Evolutionary conservation across 2,888 invertebrate species (phyloP), one percentile per base, ranked within the genome.

Genomic region (Stratiomys singularior): DNA sequence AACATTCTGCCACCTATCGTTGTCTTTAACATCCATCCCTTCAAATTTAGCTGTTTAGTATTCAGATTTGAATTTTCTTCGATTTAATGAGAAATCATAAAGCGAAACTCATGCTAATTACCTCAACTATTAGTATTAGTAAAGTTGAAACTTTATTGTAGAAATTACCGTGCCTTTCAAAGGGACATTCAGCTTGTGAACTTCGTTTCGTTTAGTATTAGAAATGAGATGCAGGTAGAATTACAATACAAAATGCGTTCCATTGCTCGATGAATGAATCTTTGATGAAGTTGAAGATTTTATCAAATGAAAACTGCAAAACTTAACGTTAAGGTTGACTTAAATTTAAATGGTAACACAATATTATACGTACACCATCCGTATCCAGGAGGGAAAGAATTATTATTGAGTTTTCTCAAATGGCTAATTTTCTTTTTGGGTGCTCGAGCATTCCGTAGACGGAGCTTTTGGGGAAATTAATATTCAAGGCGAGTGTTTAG

Each of bases 41-140:
- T 44, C 44, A 44, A 44, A 52, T 9, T 15, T 9, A 52, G 18
- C 52, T 52, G 52, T 4, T 52, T 52, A 52, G 18, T 52, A 52
- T 52, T 52, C 52, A n/a, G 52, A 13, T 52, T 18, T 18, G 15
- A 52, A n/a, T 15, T 52, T 52, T 13, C 52, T 52, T 52, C 18
- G 52, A 52, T 52, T 52, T 52, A 52, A 52, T 52, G 15, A 4
- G 52, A 52, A 52, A 52, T 52, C 52, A 52, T 21, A 60, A 60
- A 60, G 25, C 23, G 27, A 60, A 18, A 60, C 27, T 18, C 60
- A 13, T 60, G 25, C n/a, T 11, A 18, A 60, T 60, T 60, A 25
- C 18, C 60, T 18, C 60, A 21, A 4, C 25, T 21, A 60, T 60
- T 60, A 21, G 11, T 4, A 21, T 60, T 13, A 52, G 18, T n/a